Base-by-base conservation (phyloP, 1,140 invertebrate species). In the Trichoplusia ni region DNA sequence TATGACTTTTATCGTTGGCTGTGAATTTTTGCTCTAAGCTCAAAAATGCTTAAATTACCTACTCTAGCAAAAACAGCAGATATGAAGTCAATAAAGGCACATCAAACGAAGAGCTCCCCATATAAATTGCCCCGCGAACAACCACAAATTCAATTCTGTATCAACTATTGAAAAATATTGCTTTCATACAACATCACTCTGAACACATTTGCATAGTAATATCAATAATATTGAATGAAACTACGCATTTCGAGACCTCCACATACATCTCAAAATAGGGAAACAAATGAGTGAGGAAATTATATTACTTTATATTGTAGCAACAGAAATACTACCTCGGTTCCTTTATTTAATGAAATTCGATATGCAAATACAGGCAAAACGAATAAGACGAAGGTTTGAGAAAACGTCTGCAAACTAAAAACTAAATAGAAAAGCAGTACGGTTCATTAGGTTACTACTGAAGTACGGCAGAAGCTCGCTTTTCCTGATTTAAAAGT, bases 191-290 rank as follows among this genome's bases (percentile, higher is more conserved):
- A 71, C 65, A 67, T 78, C 58, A 79, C 69, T 75, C 67, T 23
- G 56, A 56, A 37, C 37, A 40, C 61, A 80, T 81, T 84, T 75
- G 71, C 42, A 80, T 77, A 69, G 63, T 81, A 84, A 86, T 85
- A 71, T 71, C 73, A 73, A 59, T 70, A 60, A 74, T 75, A 77
- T 77, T 65, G 68, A 71, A 79, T 46, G 66, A 77, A 69, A 61
- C 66, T 53, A 61, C 64, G 61, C 69, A 71, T 66, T 65, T 58
- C 27, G 35, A 47, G 19, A 65, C 67, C 66, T 56, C 67, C 67
- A 64, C 44, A 66, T 60, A 58, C 66, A 59, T 56, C 53, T 71
- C 60, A 38, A 73, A 71, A 56, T 63, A 59, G 47, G 56, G 64
- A 69, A 73, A 79, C 67, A 80, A 71, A 75, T 62, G 44, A 33